Conservation (phyloP, 2,113 vertebrate genomes). For the Microtus richardsoni region DNA sequence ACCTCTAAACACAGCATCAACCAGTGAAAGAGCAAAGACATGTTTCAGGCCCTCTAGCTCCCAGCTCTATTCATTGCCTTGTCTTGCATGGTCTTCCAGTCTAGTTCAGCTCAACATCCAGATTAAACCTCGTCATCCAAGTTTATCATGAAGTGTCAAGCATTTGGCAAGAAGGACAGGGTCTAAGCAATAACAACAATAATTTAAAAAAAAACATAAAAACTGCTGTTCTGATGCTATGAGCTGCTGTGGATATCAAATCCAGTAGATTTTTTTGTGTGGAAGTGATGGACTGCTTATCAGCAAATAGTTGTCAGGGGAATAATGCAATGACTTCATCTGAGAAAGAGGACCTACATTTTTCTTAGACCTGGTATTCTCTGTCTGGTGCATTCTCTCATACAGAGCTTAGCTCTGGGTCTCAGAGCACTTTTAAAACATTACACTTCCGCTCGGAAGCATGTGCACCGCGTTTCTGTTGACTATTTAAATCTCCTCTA, state of each 20-base stretch:
- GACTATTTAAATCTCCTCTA: slow-evolving; percentile 72
- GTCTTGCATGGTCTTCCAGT: neutral
- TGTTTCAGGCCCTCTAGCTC: neutral
- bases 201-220: neutral
- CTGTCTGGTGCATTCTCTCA: neutral
- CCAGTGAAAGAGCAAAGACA: neutral
- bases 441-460: slow-evolving; percentile 8
- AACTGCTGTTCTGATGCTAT: slow-evolving; percentile 23
- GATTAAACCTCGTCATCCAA: neutral
- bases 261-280: neutral
- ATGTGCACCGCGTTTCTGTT: slow-evolving; percentile 63
- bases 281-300: neutral
- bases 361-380: neutral
- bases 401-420: slow-evolving; percentile 28
- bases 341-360: neutral
- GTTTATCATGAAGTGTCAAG: neutral
- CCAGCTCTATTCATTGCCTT: neutral
- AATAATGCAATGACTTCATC: neutral
- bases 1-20: neutral
- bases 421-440: slow-evolving; percentile 69
- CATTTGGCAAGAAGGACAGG: neutral
- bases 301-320: neutral
- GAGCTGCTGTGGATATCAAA: neutral
- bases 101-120: neutral
- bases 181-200: neutral